A percentile compares a stretch with the other conserved stretches of the same genome.
Conservation (phyloP, 1,140 invertebrate species). For the Capitella teleta region DNA sequence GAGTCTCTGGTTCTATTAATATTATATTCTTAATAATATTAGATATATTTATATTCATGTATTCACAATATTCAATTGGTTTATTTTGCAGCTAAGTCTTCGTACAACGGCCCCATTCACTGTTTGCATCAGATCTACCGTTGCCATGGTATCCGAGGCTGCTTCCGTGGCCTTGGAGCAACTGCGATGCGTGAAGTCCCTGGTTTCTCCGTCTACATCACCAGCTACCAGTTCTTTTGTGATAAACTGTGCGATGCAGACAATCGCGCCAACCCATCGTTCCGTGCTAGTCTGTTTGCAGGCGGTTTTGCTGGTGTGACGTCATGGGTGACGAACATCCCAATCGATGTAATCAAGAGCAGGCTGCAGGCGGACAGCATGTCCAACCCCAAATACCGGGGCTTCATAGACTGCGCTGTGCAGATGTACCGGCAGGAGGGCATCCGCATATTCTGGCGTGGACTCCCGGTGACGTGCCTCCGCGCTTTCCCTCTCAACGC, state of each 20-base stretch:
- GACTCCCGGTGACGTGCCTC: conserved; percentile 18
- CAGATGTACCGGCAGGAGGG: conserved; percentile 30
- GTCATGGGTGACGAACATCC: conserved; percentile 41
- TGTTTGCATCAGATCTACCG: conserved; percentile 18
- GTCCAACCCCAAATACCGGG: conserved; percentile 16
- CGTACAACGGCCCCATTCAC: conserved; percentile 5
- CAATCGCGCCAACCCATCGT: conserved; percentile 7
- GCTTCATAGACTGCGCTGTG: conserved; percentile 25
- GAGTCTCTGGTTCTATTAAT: too few relatives aligned
- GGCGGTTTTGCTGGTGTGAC: conserved; percentile 51
- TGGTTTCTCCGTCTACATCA: conserved; percentile 53
- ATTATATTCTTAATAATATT: too few relatives aligned
- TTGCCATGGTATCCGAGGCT: conserved; percentile 15
- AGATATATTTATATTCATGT: too few relatives aligned
- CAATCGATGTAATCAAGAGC: conserved; percentile 44
- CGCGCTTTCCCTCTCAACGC: conserved; percentile 11
- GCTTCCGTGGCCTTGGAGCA: conserved; percentile 36
- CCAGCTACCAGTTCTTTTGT: conserved; percentile 48
- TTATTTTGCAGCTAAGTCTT: not conserved
- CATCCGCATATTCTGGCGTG: conserved; percentile 31
- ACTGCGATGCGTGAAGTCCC: conserved; percentile 44
- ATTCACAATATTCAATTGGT: too few relatives aligned
- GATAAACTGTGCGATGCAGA: too few relatives aligned
- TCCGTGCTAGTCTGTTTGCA: conserved; percentile 33
- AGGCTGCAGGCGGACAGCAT: conserved; percentile 34